Conservation (phyloP, 2,113 vertebrate genomes). For the Leptocoma aspasia region DNA sequence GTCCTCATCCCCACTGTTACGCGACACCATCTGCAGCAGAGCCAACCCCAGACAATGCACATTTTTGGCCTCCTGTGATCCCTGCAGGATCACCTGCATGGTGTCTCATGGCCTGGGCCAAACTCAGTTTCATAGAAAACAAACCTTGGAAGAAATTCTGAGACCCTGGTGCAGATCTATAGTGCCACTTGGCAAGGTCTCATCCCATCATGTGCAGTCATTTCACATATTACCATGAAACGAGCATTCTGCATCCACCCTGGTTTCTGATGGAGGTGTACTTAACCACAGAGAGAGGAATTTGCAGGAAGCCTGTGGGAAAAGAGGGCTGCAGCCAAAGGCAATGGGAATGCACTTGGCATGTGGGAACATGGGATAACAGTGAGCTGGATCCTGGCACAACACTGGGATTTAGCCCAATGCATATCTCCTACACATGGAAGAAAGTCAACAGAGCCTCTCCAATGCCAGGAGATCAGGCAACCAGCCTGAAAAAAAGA, state of each 20-base stretch:
- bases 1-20: neutral
- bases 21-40: neutral
- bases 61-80: neutral
- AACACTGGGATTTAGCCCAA: neutral
- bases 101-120: neutral
- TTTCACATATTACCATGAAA: neutral
- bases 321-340: neutral
- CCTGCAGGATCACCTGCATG: neutral
- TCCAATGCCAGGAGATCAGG: neutral
- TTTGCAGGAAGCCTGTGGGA: neutral
- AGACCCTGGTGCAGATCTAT: neutral
- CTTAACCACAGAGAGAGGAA: neutral
- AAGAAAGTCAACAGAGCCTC: neutral
- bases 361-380: neutral
- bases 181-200: neutral
- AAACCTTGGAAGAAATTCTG: neutral
- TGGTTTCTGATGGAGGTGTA: neutral
- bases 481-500: neutral
- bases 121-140: neutral
- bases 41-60: neutral
- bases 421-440: neutral
- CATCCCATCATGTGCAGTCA: fast-evolving
- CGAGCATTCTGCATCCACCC: neutral
- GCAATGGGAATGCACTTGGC: neutral
- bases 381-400: neutral